These are phyloP conservation scores for Salvator merianae DNA, from an alignment of 2,113 vertebrate genomes.

Conservation along the genomic window DNA sequence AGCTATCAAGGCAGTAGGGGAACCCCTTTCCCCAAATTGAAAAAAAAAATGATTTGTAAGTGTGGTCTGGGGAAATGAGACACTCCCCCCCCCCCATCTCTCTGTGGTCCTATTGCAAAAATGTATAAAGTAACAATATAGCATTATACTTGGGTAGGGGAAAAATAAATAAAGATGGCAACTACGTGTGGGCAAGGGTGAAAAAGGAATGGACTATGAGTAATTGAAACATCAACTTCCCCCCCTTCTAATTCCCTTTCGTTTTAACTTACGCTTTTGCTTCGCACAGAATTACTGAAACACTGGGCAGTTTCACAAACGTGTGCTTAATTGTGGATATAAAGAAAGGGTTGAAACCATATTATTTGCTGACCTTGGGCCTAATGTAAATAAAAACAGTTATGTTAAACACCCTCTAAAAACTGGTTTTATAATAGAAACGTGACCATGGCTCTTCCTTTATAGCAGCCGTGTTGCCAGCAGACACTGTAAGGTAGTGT, in stretches of 20 bases:
- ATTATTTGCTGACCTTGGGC: neutral
- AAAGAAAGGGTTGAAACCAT: neutral
- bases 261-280: neutral
- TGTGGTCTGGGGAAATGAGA: too few relatives aligned
- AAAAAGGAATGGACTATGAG: neutral
- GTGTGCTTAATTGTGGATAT: neutral
- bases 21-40: too few relatives aligned
- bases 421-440: constrained; percentile 4
- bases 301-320: too few relatives aligned
- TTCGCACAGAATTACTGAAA: too few relatives aligned
- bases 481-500: neutral
- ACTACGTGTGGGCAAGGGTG: neutral
- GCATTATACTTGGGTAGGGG: too few relatives aligned
- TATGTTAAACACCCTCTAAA: constrained; percentile 1
- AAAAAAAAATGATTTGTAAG: too few relatives aligned
- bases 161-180: too few relatives aligned
- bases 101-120: too few relatives aligned
- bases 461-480: neutral
- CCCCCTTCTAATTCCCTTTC: neutral
- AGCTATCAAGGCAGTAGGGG: too few relatives aligned
- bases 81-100: too few relatives aligned
- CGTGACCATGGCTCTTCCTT: neutral
- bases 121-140: too few relatives aligned
- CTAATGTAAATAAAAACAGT: neutral
- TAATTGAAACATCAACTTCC: neutral